Conservation (phyloP, 2,797 vertebrate species). For the Acanthopagrus latus region DNA sequence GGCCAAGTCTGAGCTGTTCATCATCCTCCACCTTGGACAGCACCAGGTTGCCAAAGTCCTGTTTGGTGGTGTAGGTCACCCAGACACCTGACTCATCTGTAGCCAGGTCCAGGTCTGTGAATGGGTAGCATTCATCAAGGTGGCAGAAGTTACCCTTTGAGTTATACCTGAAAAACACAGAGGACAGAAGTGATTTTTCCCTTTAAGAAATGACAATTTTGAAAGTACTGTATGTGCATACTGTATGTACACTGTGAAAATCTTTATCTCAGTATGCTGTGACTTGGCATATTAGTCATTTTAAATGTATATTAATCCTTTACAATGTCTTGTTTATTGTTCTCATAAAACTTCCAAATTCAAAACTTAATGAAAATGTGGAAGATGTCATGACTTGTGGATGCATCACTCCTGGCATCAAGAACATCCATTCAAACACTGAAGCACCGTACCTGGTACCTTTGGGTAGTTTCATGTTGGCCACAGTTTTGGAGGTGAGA, state of each 20-base stretch:
- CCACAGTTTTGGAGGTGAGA: constrained; percentile 69
- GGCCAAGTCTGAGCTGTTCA: constrained; percentile 24
- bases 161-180: constrained; percentile 64
- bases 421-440: neutral
- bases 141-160: constrained; percentile 81
- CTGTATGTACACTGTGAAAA: no score
- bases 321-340: neutral
- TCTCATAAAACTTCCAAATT: neutral
- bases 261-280: neutral
- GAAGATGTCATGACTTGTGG: no score
- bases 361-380: neutral
- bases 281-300: neutral
- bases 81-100: constrained; percentile 84
- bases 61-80: constrained; percentile 78
- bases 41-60: constrained; percentile 81
- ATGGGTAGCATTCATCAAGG: constrained; percentile 69
- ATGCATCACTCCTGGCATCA: neutral
- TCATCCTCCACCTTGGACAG: constrained; percentile 71
- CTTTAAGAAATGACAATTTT: no score
- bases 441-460: constrained; percentile 70
- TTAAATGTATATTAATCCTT: neutral
- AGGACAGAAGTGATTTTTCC: no score
- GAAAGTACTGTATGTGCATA: no score
- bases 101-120: constrained; percentile 82
- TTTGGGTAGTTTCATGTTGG: constrained; percentile 68